These are phyloP conservation scores for Epinotia brunnichana DNA, from an alignment of 2,888 invertebrate species.

Conservation along the genomic window DNA sequence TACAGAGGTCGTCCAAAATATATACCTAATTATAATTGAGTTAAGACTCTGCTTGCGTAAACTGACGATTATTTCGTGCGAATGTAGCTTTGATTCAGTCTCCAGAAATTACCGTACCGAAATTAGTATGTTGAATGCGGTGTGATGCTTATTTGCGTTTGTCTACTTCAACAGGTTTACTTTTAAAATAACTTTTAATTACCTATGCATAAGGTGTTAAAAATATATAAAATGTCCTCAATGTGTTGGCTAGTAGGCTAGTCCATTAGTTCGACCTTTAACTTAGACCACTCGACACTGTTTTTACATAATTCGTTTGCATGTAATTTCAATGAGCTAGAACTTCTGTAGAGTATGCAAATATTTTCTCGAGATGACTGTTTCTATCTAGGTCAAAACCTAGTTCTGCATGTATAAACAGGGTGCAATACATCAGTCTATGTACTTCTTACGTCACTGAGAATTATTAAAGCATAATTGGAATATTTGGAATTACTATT, in stretches of 20 bases:
- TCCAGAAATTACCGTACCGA: not conserved
- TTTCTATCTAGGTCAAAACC: slow-evolving; percentile 42
- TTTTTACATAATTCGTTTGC: slow-evolving; percentile 19
- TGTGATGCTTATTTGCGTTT: not conserved
- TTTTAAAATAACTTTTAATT: too few species aligned
- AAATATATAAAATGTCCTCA: not conserved
- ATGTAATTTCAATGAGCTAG: slow-evolving; percentile 28
- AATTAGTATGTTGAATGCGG: not conserved
- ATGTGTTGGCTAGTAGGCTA: not conserved
- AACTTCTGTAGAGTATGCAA: slow-evolving; percentile 29
- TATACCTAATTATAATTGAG: too few species aligned
- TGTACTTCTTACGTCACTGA: not conserved
- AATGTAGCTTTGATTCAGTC: not conserved
- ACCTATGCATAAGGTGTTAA: not conserved
- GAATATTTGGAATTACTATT: too few species aligned
- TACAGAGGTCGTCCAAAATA: too few species aligned
- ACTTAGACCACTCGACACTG: slow-evolving; percentile 11
- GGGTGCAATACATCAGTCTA: slow-evolving; percentile 51
- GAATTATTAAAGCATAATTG: not conserved
- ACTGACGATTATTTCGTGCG: not conserved
- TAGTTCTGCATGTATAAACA: slow-evolving; percentile 57
- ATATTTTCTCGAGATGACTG: slow-evolving; percentile 27
- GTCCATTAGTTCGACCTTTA: not conserved
- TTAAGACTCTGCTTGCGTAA: slow-evolving; percentile 12
- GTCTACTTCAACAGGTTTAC: not conserved